Evolutionary conservation across 2,888 invertebrate genomes (phyloP), one percentile per base, ranked within the genome.

Genomic region (Apoda limacodes): DNA sequence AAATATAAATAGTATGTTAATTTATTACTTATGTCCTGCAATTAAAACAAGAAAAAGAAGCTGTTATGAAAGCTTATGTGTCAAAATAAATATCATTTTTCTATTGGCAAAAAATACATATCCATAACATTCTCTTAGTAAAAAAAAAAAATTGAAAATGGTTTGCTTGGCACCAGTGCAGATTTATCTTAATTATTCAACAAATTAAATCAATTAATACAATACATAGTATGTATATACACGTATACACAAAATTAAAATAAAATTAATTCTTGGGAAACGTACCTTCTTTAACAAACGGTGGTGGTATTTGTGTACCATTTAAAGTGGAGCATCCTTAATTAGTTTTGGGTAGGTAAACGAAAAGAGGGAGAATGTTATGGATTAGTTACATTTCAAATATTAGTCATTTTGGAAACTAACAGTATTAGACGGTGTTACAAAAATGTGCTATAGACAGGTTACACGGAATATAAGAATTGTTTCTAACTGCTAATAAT

Each of bases 311-410:
- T n/a, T 63, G 64, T 58, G 57, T 67, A 76, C 78, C 78, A 67
- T 72, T 69, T 71, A 72, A 72, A 72, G 71, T 74, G 63, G 75
- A 65, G 66, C 75, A 74, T 78, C 80, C 80, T 78, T 78, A 78
- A 74, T 69, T 64, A 75, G 75, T 78, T 76, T 78, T 74, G 76
- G 74, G 64, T 74, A 68, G n/a, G n/a, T n/a, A 17, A 71, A 72
- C 66, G 68, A 67, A 68, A 74, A 72, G 71, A 71, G 71, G 76
- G 80, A 80, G 78, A 80, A 80, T 78, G 76, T 80, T 78, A 80
- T 80, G 80, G 75, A 80, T 80, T 80, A 80, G 80, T 80, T 67
- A 71, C 65, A 71, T 64, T 63, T 63, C 55, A n/a, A n/a, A n/a
- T n/a, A n/a, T n/a, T n/a, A n/a, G n/a, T n/a, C 52, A 62, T 43